Evolutionary conservation across 2,113 vertebrate genomes (phyloP).

Genomic region (Apeltes quadracus): DNA sequence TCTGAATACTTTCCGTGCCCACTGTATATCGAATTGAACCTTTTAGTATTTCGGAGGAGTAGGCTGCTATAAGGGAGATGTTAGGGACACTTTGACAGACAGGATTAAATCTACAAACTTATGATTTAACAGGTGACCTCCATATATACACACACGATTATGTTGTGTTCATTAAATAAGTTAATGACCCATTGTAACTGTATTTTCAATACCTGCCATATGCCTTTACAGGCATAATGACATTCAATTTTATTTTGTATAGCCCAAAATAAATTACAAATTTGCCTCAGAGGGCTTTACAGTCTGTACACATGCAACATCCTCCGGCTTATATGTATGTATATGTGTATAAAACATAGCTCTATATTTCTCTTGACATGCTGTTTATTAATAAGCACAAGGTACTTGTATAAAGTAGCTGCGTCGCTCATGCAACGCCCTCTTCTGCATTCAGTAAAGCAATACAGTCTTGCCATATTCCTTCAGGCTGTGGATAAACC

Average conservation of each 20-base stretch:
- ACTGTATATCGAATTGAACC: too few species aligned
- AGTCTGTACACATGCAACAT: too few species aligned
- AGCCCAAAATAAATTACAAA: too few species aligned
- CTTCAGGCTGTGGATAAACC: constrained; percentile 30
- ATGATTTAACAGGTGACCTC: background rate
- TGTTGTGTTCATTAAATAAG: background rate
- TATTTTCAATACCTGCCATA: background rate
- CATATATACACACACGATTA: background rate
- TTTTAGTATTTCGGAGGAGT: too few species aligned
- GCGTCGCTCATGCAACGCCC: constrained; percentile 8
- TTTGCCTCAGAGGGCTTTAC: too few species aligned
- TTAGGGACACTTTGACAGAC: background rate
- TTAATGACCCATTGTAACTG: background rate
- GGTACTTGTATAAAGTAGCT: constrained; percentile 3
- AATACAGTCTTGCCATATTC: constrained; percentile 5
- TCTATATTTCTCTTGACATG: background rate
- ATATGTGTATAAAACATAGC: too few species aligned
- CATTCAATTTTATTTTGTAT: background rate
- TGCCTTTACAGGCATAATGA: background rate
- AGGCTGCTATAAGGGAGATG: background rate
- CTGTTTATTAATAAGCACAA: constrained; percentile 13
- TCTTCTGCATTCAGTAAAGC: constrained; percentile 39
- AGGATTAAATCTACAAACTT: background rate
- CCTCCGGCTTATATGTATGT: too few species aligned
- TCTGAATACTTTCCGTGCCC: too few species aligned